These are phyloP conservation scores for Empidonax traillii DNA, from an alignment of 2,113 vertebrate species.

Conservation along the genomic window DNA sequence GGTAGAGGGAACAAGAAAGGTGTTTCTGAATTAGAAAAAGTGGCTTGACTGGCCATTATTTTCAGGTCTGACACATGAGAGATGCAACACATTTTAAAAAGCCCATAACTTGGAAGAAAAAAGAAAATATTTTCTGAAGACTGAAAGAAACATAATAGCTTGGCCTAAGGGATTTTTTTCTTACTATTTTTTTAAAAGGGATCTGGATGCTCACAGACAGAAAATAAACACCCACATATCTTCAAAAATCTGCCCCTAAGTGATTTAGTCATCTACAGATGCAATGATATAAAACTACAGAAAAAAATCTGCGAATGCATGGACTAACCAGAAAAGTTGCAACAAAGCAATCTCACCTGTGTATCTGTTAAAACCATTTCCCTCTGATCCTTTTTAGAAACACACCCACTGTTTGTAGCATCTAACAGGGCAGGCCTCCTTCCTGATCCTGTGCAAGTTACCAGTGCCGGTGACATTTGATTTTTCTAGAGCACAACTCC, in stretches of 20 bases:
- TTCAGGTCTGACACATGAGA: neutral
- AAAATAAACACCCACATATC: conserved; percentile 9
- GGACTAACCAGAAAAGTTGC: neutral
- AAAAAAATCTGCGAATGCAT: neutral
- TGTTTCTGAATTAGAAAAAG: neutral
- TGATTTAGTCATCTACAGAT: neutral
- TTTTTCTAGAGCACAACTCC: neutral
- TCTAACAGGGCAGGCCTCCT: neutral
- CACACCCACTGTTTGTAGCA: neutral
- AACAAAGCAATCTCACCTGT: neutral
- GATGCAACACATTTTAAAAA: neutral
- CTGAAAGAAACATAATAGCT: neutral
- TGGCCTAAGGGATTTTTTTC: neutral
- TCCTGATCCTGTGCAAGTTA: neutral
- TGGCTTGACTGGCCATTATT: neutral
- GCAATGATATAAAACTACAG: neutral
- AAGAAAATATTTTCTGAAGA: neutral
- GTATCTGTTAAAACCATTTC: neutral
- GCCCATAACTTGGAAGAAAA: neutral
- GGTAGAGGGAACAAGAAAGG: neutral
- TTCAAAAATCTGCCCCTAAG: conserved; percentile 1
- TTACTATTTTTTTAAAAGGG: neutral
- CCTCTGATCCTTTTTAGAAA: neutral
- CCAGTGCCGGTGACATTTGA: neutral
- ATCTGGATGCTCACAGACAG: neutral